These are phyloP conservation scores for Thera britannica DNA, from an alignment of 2,888 invertebrate species.

Conservation along the genomic window DNA sequence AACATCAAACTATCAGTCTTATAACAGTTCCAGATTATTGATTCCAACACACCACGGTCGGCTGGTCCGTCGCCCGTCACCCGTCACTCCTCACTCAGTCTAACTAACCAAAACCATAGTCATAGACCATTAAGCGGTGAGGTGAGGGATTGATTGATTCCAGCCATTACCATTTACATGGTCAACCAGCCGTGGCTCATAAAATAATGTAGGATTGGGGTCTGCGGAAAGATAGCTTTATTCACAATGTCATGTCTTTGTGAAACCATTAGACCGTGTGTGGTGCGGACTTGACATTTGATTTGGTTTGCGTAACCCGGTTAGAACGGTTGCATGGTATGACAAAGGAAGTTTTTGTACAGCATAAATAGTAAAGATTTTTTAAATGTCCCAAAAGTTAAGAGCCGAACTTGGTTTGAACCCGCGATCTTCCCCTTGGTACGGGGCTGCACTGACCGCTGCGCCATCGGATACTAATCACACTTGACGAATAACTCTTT, in stretches of 20 bases:
- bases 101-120: constrained; percentile 31
- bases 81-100: constrained; percentile 12
- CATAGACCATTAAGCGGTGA: constrained; percentile 32
- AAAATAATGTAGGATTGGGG: constrained; percentile 30
- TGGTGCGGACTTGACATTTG: neutral
- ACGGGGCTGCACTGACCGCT: too few species aligned
- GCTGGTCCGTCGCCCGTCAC: constrained; percentile 12
- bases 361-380: too few species aligned
- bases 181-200: constrained; percentile 42
- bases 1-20: too few species aligned
- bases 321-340: too few species aligned
- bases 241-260: neutral
- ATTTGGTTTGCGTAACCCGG: neutral
- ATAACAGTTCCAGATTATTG: constrained; percentile 26
- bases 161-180: constrained; percentile 42
- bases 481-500: too few species aligned
- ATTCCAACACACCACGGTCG: constrained; percentile 25
- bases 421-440: too few species aligned
- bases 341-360: too few species aligned
- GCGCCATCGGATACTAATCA: too few species aligned
- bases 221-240: neutral
- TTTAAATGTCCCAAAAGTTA: too few species aligned
- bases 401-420: too few species aligned
- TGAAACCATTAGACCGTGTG: neutral
- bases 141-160: constrained; percentile 50